Evolutionary conservation across 2,888 invertebrate species (phyloP), one percentile per base, ranked within the genome.

Genomic region (Plagiodera versicolora): DNA sequence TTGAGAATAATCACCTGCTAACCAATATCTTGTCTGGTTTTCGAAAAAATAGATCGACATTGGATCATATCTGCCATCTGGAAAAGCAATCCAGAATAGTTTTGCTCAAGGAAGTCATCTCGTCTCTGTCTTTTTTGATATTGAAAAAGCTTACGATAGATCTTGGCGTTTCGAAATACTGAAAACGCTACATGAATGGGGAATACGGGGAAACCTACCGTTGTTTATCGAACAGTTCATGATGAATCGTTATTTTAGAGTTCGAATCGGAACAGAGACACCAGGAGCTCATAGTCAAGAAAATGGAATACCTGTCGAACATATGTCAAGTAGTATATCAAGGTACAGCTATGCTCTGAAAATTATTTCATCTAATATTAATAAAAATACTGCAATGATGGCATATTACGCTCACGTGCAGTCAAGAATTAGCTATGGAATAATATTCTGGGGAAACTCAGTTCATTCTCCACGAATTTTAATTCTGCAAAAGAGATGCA

Each of bases 261-360:
- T 61, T 0, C 44, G 58, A 24, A 32, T 61, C 8, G 54, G 16
- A 17, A n/a, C 18, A 45, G 45, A 54, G 18, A 16, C 4, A 45
- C 16, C 45, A 17, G 45, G 9, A 45, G 18, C 16, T 17, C 45
- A 45, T 45, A 1, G 9, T 16, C 45, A 64, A 16, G 63, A 61
- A 56, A 66, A 67, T 53, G 65, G 65, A 10, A 52, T 67, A 10
- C 63, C 66, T 9, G n/a, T n/a, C n/a, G n/a, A n/a, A n/a, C n/a
- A n/a, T n/a, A n/a, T n/a, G n/a, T n/a, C n/a, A n/a, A n/a, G n/a
- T n/a, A n/a, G n/a, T n/a, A n/a, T n/a, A n/a, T n/a, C n/a, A n/a
- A n/a, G n/a, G n/a, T n/a, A n/a, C n/a, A n/a, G n/a, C n/a, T n/a
- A n/a, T n/a, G n/a, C n/a, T n/a, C n/a, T n/a, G n/a, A n/a, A n/a